A percentile compares a stretch with the other conserved stretches of the same genome.
Conservation (phyloP, 2,797 vertebrate genomes). For the Poeciliopsis gracilis region DNA sequence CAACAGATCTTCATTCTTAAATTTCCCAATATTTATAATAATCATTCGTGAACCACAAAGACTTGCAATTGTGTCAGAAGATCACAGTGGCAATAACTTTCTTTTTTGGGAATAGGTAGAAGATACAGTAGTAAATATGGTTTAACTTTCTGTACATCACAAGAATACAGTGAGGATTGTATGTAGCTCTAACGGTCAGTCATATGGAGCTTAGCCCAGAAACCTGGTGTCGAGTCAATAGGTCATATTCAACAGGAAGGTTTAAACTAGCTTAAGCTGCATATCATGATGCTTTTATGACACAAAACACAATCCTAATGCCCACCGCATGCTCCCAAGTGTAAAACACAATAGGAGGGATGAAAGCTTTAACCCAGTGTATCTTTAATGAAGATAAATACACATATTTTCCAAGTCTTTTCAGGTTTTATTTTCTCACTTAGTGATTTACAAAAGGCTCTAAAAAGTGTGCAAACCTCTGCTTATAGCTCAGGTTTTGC, state of each 20-base stretch:
- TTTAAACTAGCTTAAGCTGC: conserved; percentile 28
- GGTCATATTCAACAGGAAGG: conserved; percentile 32
- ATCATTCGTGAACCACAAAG: not conserved
- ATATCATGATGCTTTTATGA: conserved; percentile 27
- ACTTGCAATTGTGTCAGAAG: conserved; percentile 23
- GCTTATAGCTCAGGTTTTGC: not conserved
- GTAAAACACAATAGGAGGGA: not conserved
- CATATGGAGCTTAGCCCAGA: conserved; percentile 32
- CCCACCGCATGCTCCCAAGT: conserved; percentile 5
- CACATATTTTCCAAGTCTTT: not conserved
- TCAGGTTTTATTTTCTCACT: not conserved
- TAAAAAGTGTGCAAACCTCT: not conserved
- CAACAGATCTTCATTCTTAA: not conserved
- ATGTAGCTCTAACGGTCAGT: conserved; percentile 38
- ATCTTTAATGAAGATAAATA: not conserved
- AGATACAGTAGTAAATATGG: conserved; percentile 26
- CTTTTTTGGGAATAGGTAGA: conserved; percentile 17
- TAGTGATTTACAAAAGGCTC: not conserved
- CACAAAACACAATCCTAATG: conserved; percentile 7
- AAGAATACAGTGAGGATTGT: conserved; percentile 21
- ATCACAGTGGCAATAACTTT: conserved; percentile 28
- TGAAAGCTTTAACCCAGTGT: not conserved
- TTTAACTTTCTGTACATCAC: conserved; percentile 21
- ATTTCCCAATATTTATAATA: not conserved
- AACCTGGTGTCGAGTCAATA: conserved; percentile 28